Percentiles rank a stretch among this genome's conserved stretches.
These are phyloP conservation scores for Gobio occitaniae DNA, from an alignment of 2,797 vertebrate genomes.

Conservation along the genomic window DNA sequence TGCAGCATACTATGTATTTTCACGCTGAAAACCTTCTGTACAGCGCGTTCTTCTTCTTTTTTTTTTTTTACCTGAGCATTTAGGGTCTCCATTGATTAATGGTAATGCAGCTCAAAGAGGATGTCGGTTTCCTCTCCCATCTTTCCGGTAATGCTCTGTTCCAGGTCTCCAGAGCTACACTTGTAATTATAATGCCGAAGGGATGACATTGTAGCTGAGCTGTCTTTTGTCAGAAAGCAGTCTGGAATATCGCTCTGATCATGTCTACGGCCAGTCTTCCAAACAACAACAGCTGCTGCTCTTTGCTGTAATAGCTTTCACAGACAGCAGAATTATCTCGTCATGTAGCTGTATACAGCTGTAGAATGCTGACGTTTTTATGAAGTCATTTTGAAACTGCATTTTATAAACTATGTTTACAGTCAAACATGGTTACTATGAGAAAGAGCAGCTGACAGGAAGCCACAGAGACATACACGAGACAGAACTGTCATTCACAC, in stretches of 20 bases:
- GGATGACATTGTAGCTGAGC: constrained; percentile 13
- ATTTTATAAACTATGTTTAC: neutral
- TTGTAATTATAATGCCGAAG: constrained; percentile 31
- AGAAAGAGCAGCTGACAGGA: constrained; percentile 54
- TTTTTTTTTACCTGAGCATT: constrained; percentile 7
- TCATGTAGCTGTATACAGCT: neutral
- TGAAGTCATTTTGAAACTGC: neutral
- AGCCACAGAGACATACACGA: constrained; percentile 43
- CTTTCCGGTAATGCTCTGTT: neutral
- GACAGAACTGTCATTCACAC: constrained; percentile 44
- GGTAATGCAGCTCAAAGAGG: constrained; percentile 28
- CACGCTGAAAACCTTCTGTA: neutral
- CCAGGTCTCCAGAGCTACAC: constrained; percentile 26
- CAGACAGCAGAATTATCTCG: neutral
- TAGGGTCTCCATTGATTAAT: constrained; percentile 24
- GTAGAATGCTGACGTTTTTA: neutral
- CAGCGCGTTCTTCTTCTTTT: neutral
- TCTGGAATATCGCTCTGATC: constrained; percentile 26
- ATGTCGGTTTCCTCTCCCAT: neutral
- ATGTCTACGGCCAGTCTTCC: neutral
- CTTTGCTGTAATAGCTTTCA: constrained; percentile 12
- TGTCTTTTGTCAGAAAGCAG: constrained; percentile 27
- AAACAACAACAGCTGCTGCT: constrained; percentile 15
- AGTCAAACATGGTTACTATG: constrained; percentile 21
- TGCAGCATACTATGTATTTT: neutral